These are phyloP conservation scores for Rhodeus uyekii DNA, from an alignment of 2,797 vertebrate species.

Conservation along the genomic window DNA sequence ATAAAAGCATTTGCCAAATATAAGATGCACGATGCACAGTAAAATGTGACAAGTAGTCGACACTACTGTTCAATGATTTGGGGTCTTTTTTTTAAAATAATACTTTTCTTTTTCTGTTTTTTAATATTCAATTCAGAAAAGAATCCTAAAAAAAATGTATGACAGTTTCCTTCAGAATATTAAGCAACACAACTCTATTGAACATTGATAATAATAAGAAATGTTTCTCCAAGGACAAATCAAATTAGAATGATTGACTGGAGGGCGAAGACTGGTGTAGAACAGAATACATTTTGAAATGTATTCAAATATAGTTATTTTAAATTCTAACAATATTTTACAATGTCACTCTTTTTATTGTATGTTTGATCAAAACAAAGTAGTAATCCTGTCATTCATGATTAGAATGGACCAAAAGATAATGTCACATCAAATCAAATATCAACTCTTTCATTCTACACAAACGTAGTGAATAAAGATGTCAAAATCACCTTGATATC, in stretches of 20 bases:
- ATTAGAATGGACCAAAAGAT: neutral
- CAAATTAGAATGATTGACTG: neutral
- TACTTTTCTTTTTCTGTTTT: too few species aligned
- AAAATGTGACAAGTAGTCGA: too few species aligned
- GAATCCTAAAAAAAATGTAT: too few species aligned
- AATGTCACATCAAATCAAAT: neutral
- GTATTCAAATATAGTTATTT: neutral
- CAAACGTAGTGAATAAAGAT: neutral
- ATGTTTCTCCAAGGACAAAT: too few species aligned
- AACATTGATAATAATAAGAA: too few species aligned
- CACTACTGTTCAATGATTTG: too few species aligned
- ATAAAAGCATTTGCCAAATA: too few species aligned
- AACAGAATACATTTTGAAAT: neutral
- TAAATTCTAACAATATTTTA: slow-evolving; percentile 40
- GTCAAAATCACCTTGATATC: slow-evolving; percentile 4
- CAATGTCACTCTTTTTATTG: neutral
- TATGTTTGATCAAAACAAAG: neutral
- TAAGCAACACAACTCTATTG: too few species aligned
- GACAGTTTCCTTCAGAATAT: too few species aligned
- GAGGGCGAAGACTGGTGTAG: neutral
- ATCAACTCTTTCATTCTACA: neutral
- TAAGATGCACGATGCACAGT: too few species aligned
- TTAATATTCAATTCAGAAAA: too few species aligned
- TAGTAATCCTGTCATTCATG: neutral
- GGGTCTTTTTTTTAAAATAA: too few species aligned